phyloP scores from a whole-genome alignment of 2,888 invertebrate species.

The Blastobasis adustella region DNA sequence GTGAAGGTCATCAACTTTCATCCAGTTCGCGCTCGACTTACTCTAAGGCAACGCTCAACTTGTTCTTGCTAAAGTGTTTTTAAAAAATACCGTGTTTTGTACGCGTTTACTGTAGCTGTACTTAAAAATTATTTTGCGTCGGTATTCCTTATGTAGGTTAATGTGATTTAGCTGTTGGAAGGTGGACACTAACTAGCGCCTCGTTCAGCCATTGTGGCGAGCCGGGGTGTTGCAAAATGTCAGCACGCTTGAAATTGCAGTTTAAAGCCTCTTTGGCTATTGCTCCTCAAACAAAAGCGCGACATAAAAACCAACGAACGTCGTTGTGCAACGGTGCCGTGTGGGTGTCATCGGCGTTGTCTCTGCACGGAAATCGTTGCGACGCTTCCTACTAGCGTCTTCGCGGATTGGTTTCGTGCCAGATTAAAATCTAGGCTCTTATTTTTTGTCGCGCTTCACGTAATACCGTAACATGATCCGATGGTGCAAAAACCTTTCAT shows the following conservation, averaged over 20 bases:
- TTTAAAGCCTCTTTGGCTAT: slow-evolving; percentile 23
- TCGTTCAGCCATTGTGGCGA: neutral
- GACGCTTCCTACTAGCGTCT: slow-evolving; percentile 44
- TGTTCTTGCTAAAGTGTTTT: neutral
- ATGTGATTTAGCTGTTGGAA: neutral
- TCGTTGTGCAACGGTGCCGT: slow-evolving; percentile 39
- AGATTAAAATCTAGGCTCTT: too few relatives aligned
- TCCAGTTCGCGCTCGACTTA: too few relatives aligned
- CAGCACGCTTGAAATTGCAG: slow-evolving; percentile 30
- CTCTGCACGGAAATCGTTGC: slow-evolving; percentile 46
- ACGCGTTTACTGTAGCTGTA: neutral
- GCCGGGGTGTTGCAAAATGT: slow-evolving; percentile 30
- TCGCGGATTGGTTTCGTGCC: slow-evolving; percentile 18
- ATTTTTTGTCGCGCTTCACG: too few relatives aligned
- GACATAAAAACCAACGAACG: slow-evolving; percentile 30
- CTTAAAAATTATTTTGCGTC: neutral
- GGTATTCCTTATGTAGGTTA: slow-evolving; percentile 1
- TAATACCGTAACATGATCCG: too few relatives aligned
- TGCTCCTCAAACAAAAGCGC: slow-evolving; percentile 36
- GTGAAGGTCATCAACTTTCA: too few relatives aligned
- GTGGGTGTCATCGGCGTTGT: slow-evolving; percentile 38
- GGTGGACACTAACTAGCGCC: neutral
- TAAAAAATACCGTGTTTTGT: neutral
- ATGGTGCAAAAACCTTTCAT: too few relatives aligned
- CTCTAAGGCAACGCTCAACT: neutral